A percentile compares a stretch with the other conserved stretches of the same genome.
These are phyloP conservation scores for Boloria selene DNA, from an alignment of 2,888 invertebrate species.

Conservation along the genomic window DNA sequence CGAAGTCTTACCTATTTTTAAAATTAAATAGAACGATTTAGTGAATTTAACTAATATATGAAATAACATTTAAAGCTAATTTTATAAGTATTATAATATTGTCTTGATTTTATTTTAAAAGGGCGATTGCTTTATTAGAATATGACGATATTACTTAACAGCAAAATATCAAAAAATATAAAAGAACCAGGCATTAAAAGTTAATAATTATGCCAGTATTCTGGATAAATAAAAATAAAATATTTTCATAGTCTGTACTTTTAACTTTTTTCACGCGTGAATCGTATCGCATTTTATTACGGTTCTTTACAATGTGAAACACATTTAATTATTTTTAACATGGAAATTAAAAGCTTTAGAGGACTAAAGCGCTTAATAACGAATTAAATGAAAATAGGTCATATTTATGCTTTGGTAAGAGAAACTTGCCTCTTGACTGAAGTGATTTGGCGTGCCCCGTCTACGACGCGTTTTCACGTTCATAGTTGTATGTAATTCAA, in stretches of 20 bases:
- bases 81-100: background rate
- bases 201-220: constrained; percentile 20
- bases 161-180: constrained; percentile 14
- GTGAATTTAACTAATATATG: too few relatives aligned
- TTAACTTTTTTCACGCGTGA: constrained; percentile 38
- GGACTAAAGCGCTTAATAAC: constrained; percentile 42
- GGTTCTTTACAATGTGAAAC: constrained; percentile 44
- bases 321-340: constrained; percentile 41
- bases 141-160: background rate
- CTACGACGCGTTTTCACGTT: constrained; percentile 34
- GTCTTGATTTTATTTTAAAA: background rate
- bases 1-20: too few relatives aligned
- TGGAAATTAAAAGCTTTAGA: constrained; percentile 43
- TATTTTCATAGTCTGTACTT: constrained; percentile 35
- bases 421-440: constrained; percentile 40
- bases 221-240: constrained; percentile 26
- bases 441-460: constrained; percentile 39
- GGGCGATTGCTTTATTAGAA: background rate
- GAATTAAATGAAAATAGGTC: constrained; percentile 43
- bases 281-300: constrained; percentile 41
- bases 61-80: too few relatives aligned
- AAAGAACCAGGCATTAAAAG: constrained; percentile 18
- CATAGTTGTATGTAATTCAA: constrained; percentile 38
- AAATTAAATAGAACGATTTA: too few relatives aligned
- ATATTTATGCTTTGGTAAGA: constrained; percentile 43